Evolutionary conservation across 1,140 invertebrate species (phyloP).

Genomic region (Leptopilina boulardi): DNA sequence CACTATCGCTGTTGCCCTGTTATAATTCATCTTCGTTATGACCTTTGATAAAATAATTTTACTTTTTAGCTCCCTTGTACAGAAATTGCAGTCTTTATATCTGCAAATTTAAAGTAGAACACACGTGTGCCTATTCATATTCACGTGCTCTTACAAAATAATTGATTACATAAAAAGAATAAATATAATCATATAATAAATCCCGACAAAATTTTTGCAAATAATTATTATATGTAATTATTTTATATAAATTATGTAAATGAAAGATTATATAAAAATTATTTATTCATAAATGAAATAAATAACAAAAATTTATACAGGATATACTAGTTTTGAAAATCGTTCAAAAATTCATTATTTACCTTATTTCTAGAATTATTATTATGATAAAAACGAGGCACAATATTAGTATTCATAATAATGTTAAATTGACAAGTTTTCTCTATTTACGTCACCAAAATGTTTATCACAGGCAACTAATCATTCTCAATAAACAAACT

Average conservation of each 20-base stretch:
- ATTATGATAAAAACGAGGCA: neutral
- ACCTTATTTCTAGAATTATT: neutral
- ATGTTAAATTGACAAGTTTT: constrained; percentile 7
- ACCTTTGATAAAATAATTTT: constrained; percentile 21
- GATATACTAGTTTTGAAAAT: too few relatives aligned
- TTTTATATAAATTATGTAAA: too few relatives aligned
- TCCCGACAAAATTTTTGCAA: neutral
- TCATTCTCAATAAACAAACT: neutral
- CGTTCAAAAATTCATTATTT: neutral
- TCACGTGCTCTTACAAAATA: neutral
- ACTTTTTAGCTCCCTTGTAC: neutral
- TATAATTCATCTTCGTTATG: constrained; percentile 17
- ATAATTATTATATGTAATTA: too few relatives aligned
- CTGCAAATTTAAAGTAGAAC: constrained; percentile 10
- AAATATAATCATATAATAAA: neutral
- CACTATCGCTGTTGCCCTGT: neutral
- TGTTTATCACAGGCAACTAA: neutral
- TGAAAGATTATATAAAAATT: too few relatives aligned
- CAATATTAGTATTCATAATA: neutral
- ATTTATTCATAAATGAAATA: too few relatives aligned
- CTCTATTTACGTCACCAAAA: neutral
- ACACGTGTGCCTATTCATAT: constrained; percentile 14
- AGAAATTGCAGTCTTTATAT: constrained; percentile 6
- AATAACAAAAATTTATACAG: too few relatives aligned
- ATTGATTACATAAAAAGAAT: neutral